Evolutionary conservation across 2,888 invertebrate species (phyloP), one percentile per base, ranked within the genome.

Genomic region (Ectemnius continuus): DNA sequence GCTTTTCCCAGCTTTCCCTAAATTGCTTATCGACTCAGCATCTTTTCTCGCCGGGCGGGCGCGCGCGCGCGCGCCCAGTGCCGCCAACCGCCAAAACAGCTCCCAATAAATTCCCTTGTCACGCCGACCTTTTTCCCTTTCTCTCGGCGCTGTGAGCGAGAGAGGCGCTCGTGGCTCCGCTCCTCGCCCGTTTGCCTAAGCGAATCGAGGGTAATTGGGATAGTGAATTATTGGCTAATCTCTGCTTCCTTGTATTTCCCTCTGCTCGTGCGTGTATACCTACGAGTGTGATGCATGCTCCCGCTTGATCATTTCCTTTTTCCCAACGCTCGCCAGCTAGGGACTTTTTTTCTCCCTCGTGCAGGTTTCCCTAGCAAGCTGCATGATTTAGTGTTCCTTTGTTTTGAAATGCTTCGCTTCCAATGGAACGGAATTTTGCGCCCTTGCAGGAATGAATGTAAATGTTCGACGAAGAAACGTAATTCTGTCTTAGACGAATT

Each of bases 21-120:
- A 75, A 82, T 82, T 73, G 75, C 76, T 82, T 80, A 81, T 81
- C 75, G 77, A 79, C 70, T 79, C 80, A 68, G 72, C 81, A 62
- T 77, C 75, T 75, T 77, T 76, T 67, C 62, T 58, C 67, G 60
- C 61, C 63, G n/a, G n/a, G n/a, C n/a, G n/a, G n/a, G n/a, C n/a
- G n/a, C n/a, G n/a, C n/a, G n/a, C n/a, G n/a, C n/a, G 16, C 63
- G 16, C 13, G 18, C 18, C 61, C 47, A 47, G 16, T 6, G 18
- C 16, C 26, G n/a, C 14, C 16, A 57, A 20, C 20, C 23, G 46
- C 57, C 52, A 63, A 63, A 73, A 75, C 79, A 65, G 45, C 56
- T n/a, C 18, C 14, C 48, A 57, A 78, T 75, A 60, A 74, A 75
- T 74, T 66, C 46, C 16, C 8, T 26, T 13, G 11, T 52, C 52